Evolutionary conservation across 1,140 invertebrate species (phyloP).

Genomic region (Teleopsis dalmanni): DNA sequence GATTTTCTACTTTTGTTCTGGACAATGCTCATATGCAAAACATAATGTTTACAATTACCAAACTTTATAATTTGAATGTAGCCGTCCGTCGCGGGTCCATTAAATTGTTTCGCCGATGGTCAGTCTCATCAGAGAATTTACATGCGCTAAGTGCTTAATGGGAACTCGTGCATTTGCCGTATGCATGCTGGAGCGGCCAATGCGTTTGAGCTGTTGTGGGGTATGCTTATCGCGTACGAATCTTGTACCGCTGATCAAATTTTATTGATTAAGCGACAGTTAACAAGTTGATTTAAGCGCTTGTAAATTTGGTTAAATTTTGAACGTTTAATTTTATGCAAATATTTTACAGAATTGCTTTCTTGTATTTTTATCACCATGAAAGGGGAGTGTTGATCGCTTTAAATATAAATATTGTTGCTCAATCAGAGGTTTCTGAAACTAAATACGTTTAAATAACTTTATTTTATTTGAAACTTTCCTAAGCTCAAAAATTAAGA

Average conservation of each 20-base stretch:
- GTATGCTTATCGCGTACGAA: not conserved
- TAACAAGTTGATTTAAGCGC: conserved; percentile 12
- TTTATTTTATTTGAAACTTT: too few species aligned
- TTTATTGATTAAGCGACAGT: conserved; percentile 13
- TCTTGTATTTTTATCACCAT: not conserved
- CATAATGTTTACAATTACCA: conserved; percentile 2
- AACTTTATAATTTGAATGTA: conserved; percentile 2
- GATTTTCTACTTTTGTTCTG: not conserved
- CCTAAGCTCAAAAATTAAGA: too few species aligned
- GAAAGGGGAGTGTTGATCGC: too few species aligned
- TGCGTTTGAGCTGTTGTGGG: too few species aligned
- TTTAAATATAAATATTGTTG: not conserved
- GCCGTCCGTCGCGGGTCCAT: too few species aligned
- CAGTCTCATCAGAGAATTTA: conserved; percentile 3
- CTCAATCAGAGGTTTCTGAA: not conserved
- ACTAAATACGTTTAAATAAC: not conserved
- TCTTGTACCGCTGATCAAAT: conserved; percentile 10
- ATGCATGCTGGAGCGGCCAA: too few species aligned
- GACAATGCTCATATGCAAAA: conserved; percentile 1
- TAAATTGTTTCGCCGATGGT: not conserved
- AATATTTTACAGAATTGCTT: not conserved
- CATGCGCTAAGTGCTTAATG: conserved; percentile 11
- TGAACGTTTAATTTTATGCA: not conserved
- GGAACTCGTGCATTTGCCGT: too few species aligned
- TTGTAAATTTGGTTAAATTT: conserved; percentile 5